Base-by-base conservation (phyloP, 1,140 invertebrate species). In the Neodiprion virginianus region DNA sequence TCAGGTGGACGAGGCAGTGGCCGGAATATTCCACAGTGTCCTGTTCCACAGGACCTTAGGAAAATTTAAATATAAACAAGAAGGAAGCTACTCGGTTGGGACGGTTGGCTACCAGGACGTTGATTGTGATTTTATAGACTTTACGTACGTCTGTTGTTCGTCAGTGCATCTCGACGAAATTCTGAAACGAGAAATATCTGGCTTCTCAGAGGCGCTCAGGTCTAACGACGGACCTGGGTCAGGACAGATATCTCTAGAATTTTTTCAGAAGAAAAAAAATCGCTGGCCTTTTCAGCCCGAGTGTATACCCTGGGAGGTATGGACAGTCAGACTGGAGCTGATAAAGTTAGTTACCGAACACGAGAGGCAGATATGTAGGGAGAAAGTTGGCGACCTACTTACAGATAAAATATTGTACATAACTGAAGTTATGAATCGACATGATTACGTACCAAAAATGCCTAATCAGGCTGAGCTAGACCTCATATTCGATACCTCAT, bases 101-200 rank as follows among this genome's bases (percentile, higher is more conserved):
- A 98, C 96, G 1, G 92, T 99, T 40, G 97, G 97, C 69, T 97
- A 97, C 82, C 95, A 96, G 78, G 98, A 99, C 89, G 95, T 98
- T 10, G 96, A 98, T 84, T 99, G 98, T 90, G 96, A 99, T 89
- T 98, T 98, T 85, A 96, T 99, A 77, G 97, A 99, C 88, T 95
- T 98, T 81, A 98, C 97, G 48, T 99, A 99, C 88, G 97, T 98
- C 1, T 96, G 96, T 86, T 97, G 96, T 88, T 94, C 95, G 70
- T 98, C 96, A 2, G 89, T 92, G 3, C 91, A 91, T 69, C 89
- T 99, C 1, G 93, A 94, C 69, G 89, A 92, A 61, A 92, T 89
- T 65, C 88, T 99, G 8, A 95, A 94, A 80, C 90, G 92, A 71
- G 95, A 97, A 82, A 95, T 98, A 73, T 93, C 93, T 66, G 90